These are phyloP conservation scores for Ornithoptera alexandrae DNA, from an alignment of 2,888 invertebrate genomes.

Conservation along the genomic window DNA sequence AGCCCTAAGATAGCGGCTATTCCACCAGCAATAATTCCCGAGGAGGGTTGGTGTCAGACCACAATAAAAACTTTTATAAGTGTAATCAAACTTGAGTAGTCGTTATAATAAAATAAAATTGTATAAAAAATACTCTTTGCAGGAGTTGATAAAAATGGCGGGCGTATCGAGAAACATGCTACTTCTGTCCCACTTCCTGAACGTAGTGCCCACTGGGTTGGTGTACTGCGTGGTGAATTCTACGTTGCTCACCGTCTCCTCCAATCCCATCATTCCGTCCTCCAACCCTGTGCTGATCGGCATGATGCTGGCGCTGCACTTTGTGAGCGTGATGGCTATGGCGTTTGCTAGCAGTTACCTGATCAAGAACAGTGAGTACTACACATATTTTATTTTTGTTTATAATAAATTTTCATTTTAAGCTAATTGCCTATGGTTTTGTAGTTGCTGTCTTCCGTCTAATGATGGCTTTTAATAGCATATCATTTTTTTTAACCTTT, in stretches of 20 bases:
- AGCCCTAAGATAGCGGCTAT: no score
- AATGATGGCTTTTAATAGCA: no score
- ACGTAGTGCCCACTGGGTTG: slow-evolving; percentile 79
- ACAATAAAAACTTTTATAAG: no score
- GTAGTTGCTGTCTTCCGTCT: not conserved
- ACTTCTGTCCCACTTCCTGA: slow-evolving; percentile 84
- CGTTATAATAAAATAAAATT: no score
- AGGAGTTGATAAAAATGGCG: slow-evolving; percentile 90
- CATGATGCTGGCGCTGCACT: slow-evolving; percentile 81
- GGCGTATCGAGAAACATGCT: slow-evolving; percentile 84
- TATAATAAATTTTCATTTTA: not conserved
- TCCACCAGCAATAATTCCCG: no score
- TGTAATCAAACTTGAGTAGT: no score
- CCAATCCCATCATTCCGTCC: slow-evolving; percentile 72
- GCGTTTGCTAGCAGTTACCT: slow-evolving; percentile 82
- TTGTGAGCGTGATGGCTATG: slow-evolving; percentile 79
- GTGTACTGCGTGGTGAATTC: slow-evolving; percentile 67
- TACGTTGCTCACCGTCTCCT: slow-evolving; percentile 53
- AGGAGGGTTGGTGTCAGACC: no score
- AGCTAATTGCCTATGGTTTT: not conserved
- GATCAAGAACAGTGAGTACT: slow-evolving; percentile 80
- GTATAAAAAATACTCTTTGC: slow-evolving; percentile 21
- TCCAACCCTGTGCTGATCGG: slow-evolving; percentile 77
- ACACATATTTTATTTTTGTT: no score
- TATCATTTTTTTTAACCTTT: not conserved